Percentiles rank a stretch among this genome's conserved stretches.
These are phyloP conservation scores for Limulus polyphemus DNA, from an alignment of 2,888 invertebrate species.

Conservation along the genomic window DNA sequence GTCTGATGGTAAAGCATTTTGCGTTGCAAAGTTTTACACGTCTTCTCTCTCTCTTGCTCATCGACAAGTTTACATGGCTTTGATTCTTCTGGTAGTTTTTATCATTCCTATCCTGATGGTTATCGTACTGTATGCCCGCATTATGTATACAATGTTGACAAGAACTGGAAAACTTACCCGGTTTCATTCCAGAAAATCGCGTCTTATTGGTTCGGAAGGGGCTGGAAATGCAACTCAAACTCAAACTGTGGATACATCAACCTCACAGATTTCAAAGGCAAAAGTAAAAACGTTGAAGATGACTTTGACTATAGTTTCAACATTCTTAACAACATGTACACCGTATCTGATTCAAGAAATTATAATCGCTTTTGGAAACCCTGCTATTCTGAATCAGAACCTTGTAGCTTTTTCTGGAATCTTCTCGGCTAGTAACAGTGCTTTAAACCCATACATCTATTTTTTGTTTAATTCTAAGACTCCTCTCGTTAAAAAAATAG, in stretches of 20 bases:
- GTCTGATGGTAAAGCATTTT: slow-evolving; percentile 10
- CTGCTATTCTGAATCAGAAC: slow-evolving; percentile 11
- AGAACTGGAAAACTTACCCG: background rate
- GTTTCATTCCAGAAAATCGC: too few species aligned
- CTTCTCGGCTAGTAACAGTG: slow-evolving; percentile 16
- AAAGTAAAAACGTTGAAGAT: slow-evolving; percentile 38
- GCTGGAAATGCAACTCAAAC: too few species aligned
- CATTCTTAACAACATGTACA: slow-evolving; percentile 34
- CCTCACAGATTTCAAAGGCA: slow-evolving; percentile 29
- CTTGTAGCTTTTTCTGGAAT: slow-evolving; percentile 16
- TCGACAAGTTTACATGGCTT: slow-evolving; percentile 15
- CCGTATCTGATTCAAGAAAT: slow-evolving; percentile 36
- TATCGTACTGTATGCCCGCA: slow-evolving; percentile 10
- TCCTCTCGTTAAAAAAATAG: too few species aligned
- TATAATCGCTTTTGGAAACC: slow-evolving; percentile 18
- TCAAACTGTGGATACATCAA: too few species aligned
- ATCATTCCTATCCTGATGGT: slow-evolving; percentile 14
- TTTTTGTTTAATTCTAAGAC: slow-evolving; percentile 10
- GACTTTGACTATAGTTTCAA: slow-evolving; percentile 36
- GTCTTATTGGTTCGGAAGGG: too few species aligned
- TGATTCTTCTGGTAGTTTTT: slow-evolving; percentile 16
- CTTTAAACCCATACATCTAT: slow-evolving; percentile 16
- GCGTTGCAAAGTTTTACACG: slow-evolving; percentile 18
- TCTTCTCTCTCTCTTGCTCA: slow-evolving; percentile 1
- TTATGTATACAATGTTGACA: slow-evolving; percentile 12